Conservation (phyloP, 2,113 vertebrate genomes). For the Neofelis nebulosa region DNA sequence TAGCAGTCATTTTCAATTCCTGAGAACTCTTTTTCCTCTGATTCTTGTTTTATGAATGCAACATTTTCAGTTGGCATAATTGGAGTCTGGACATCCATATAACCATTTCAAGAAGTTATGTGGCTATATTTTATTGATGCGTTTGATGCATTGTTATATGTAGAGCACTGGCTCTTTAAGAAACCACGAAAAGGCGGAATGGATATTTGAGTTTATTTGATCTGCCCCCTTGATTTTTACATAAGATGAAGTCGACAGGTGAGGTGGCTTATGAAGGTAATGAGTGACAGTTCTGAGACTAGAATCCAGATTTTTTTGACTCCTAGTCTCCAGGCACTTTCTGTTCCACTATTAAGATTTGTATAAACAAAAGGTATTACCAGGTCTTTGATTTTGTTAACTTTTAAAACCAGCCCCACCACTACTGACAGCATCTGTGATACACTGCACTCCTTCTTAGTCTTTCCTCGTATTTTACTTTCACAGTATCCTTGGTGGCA, state of each 20-base stretch:
- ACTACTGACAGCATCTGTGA: background rate
- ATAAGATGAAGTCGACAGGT: background rate
- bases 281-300: background rate
- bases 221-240: background rate
- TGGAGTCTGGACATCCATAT: background rate
- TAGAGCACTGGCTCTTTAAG: background rate
- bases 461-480: constrained; percentile 34
- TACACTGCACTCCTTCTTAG: background rate
- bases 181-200: background rate
- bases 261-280: background rate
- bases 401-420: constrained; percentile 10
- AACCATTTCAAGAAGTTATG: background rate
- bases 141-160: background rate
- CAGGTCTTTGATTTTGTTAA: background rate
- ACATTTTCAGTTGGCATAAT: background rate
- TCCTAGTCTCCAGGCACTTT: background rate
- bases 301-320: background rate
- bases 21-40: background rate
- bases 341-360: background rate
- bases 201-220: background rate
- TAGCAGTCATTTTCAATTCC: background rate
- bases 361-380: background rate
- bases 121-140: background rate
- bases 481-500: constrained; percentile 20
- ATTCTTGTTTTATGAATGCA: background rate